Evolutionary conservation across 1,140 invertebrate genomes (phyloP), one percentile per base, ranked within the genome.

Genomic region (Euwallacea fornicatus): DNA sequence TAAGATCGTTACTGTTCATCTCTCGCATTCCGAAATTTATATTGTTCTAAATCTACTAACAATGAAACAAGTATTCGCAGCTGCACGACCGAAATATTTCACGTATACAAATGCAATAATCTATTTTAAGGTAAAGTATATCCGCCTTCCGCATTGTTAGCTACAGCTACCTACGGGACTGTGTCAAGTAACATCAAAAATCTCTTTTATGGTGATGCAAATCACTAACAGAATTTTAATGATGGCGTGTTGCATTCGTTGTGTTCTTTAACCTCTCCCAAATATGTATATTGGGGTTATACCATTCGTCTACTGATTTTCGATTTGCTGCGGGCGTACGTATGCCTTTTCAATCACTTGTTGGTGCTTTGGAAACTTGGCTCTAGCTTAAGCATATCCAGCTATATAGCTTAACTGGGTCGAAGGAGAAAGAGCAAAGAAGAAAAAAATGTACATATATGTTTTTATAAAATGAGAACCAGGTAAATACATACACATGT

Each of bases 261-360:
- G 56, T 69, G 67, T 62, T 69, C 67, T 69, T 62, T 69, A 69
- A 69, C 67, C 67, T 69, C 58, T 53, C 59, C 67, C 67, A 69
- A 69, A 69, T 69, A 69, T 62, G 67, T 69, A 69, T 69, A 69
- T 69, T 61, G 67, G 67, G 67, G 67, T 69, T 69, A 69, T 21
- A 42, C 56, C 44, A 60, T 68, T 60, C 56, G 58, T 69, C 60
- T 44, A 62, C 59, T 69, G 59, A 69, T 69, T 68, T 68, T 68
- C 44, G 56, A 61, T 58, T 61, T 61, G 59, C 47, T 54, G n/a
- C 13, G 53, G 67, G 67, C 67, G 21, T 62, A 56, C 46, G 7
- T 33, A 33, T 33, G 21, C 58, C 47, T 68, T 68, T 68, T 59
- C 44, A 41, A 68, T 68, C 55, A 60, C 16, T 68, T 60, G 55